These are phyloP conservation scores for Perithous albicinctus DNA, from an alignment of 2,888 invertebrate species.

Conservation along the genomic window DNA sequence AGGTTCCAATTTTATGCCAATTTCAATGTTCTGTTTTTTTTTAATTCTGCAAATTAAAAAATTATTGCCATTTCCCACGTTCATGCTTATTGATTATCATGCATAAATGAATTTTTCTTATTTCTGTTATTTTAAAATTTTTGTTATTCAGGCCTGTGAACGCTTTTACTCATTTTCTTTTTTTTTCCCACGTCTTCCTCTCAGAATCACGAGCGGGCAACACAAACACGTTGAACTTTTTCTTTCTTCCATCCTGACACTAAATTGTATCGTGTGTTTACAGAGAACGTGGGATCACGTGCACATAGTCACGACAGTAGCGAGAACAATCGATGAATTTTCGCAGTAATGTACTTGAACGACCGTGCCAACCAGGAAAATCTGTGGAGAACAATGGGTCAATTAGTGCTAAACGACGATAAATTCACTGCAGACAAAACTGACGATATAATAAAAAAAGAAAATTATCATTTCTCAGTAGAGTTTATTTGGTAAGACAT, in stretches of 20 bases:
- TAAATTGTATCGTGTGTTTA: neutral
- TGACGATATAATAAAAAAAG: too few species aligned
- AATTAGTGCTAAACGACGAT: neutral
- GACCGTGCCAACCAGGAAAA: neutral
- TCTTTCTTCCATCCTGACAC: neutral
- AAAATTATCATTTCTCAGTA: neutral
- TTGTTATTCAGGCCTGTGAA: too few species aligned
- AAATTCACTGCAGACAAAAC: neutral
- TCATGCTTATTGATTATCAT: too few species aligned
- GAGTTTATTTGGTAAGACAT: neutral
- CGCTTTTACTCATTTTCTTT: slow-evolving; percentile 11
- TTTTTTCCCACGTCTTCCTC: neutral
- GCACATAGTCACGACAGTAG: neutral
- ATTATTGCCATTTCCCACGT: too few species aligned
- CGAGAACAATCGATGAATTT: slow-evolving; percentile 10
- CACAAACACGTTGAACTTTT: neutral
- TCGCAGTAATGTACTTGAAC: neutral
- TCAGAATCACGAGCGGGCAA: neutral
- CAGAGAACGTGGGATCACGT: neutral
- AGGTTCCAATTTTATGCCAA: too few species aligned
- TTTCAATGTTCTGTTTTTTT: too few species aligned
- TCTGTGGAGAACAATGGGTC: neutral
- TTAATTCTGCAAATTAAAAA: too few species aligned
- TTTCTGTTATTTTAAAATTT: too few species aligned
- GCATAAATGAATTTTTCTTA: too few species aligned